These are phyloP conservation scores for Haliclona indistincta DNA, from an alignment of 37 sponge, comb jelly and placozoan species.

Conservation along the genomic window DNA sequence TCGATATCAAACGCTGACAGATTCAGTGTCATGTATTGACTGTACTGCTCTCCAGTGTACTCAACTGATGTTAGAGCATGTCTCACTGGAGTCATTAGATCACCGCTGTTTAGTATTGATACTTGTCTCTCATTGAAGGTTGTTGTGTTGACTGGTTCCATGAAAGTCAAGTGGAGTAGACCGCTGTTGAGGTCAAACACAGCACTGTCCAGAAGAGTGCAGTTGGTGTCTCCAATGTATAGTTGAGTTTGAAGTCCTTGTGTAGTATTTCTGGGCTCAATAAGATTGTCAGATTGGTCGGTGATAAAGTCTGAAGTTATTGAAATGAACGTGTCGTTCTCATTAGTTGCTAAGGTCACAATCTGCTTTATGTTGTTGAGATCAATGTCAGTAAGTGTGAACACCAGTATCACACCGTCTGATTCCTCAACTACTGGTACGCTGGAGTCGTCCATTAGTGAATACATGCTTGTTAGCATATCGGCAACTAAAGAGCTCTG, in stretches of 20 bases:
- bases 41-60: conserved; percentile 29
- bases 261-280: conserved; percentile 21
- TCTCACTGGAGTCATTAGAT: neutral
- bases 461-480: conserved; percentile 8
- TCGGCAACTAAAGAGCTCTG: neutral
- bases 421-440: neutral
- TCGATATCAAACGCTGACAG: conserved; percentile 56
- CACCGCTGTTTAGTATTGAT: conserved; percentile 27
- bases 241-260: conserved; percentile 8
- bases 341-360: conserved; percentile 52
- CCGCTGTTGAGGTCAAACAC: conserved; percentile 60
- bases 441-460: conserved; percentile 24
- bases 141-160: conserved; percentile 80
- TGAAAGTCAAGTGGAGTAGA: conserved; percentile 59
- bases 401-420: conserved; percentile 30
- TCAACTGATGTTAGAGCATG: conserved; percentile 42
- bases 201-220: conserved; percentile 58
- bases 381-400: conserved; percentile 60
- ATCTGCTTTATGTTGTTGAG: conserved; percentile 64
- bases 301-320: conserved; percentile 45
- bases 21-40: conserved; percentile 26
- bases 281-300: conserved; percentile 70
- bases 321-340: conserved; percentile 57
- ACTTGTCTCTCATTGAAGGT: conserved; percentile 62
- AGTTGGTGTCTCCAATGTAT: conserved; percentile 59